Evolutionary conservation across 2,888 invertebrate genomes (phyloP).

Genomic region (Bombyx huttoni): DNA sequence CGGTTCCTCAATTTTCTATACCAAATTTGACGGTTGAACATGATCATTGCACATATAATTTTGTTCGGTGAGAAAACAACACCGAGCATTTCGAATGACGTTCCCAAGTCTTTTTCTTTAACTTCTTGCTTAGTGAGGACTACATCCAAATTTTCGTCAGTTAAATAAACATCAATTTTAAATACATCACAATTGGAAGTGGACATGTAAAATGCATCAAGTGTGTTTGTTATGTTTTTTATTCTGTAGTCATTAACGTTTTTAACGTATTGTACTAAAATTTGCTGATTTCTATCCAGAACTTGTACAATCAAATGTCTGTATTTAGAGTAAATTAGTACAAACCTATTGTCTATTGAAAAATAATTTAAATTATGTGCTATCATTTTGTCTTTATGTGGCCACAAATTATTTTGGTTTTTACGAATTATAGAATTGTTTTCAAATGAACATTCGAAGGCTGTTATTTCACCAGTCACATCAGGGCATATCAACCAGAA

Average conservation of each 20-base stretch:
- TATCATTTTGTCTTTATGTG: conserved; percentile 43
- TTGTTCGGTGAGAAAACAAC: conserved; percentile 32
- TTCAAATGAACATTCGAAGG: conserved; percentile 22
- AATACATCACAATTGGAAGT: conserved; percentile 39
- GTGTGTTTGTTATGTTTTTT: conserved; percentile 22
- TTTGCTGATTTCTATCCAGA: conserved; percentile 25
- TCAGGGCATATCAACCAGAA: conserved; percentile 34
- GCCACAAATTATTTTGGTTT: conserved; percentile 28
- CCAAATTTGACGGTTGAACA: conserved; percentile 30
- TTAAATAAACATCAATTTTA: conserved; percentile 21
- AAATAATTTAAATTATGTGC: conserved; percentile 22
- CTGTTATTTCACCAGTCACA: conserved; percentile 30
- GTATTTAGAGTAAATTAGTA: conserved; percentile 42
- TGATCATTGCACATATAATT: conserved; percentile 24
- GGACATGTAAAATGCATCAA: conserved; percentile 22
- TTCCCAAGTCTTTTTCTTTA: conserved; percentile 20
- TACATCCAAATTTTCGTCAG: conserved; percentile 16
- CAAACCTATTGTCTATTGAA: conserved; percentile 19
- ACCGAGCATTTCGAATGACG: conserved; percentile 23
- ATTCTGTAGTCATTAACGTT: conserved; percentile 50
- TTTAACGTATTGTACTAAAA: conserved; percentile 28
- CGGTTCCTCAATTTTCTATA: conserved; percentile 30
- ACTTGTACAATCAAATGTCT: conserved; percentile 41
- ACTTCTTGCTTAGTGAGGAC: conserved; percentile 16
- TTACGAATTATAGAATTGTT: conserved; percentile 15